Evolutionary conservation across 2,888 invertebrate genomes (phyloP), one percentile per base, ranked within the genome.

Genomic region (Lasiommata megera): DNA sequence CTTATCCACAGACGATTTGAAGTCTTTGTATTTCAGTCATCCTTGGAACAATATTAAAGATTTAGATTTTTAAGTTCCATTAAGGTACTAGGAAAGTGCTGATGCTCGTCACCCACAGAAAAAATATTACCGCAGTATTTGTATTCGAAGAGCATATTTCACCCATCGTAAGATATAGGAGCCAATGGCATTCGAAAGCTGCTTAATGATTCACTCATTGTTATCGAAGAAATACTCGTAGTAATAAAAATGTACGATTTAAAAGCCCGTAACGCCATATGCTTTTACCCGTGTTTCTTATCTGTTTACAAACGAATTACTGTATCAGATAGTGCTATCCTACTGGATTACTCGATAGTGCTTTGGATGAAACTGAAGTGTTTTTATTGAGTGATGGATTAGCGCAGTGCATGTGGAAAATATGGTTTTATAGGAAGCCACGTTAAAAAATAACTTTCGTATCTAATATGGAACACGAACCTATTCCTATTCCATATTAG

Each of bases 251-350:
- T 52, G 52, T 52, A 52, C 31, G 41, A 31, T 52, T 52, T 52
- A 52, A 52, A 52, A 52, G 52, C 41, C 31, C 52, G 41, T 40
- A 52, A 46, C 54, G 50, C 58, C 58, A 54, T 54, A 58, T 58
- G 58, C 58, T 58, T 54, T 58, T 54, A 54, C 43, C 18, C 3
- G 50, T 54, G 29, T 41, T 5, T 8, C 31, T 52, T 58, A 58
- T 58, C 58, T 58, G 54, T 58, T 54, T 50, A 58, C 58, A 58
- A 23, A 54, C 44, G 58, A 54, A 58, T 58, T 58, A 58, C 37
- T 46, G 44, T 54, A 59, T 55, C 59, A 46, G 58, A 55, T 60
- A 52, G 40, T 29, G 58, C 43, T 53, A 58, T 58, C 53, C 36
- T 36, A 36, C 52, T 23, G 46, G 53, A 48, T 53, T 52, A 52